Conservation (phyloP, 2,113 vertebrate species). For the Rhinopomastus cyanomelas region DNA sequence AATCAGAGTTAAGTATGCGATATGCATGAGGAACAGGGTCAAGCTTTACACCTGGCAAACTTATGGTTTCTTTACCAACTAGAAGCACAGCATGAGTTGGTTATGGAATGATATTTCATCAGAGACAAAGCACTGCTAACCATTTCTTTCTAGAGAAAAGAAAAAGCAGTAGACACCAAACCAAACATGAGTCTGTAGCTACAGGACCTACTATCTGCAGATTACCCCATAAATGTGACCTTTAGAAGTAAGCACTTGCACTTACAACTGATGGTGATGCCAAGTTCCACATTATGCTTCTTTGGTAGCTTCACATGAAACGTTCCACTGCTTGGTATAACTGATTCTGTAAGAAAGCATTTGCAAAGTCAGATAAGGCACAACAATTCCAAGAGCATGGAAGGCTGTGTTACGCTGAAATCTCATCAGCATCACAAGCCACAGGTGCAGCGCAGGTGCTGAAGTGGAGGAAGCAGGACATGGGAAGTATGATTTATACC, state of each 20-base stretch:
- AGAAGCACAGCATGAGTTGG: neutral
- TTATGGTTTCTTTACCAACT: neutral
- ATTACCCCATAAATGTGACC: neutral
- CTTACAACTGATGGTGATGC: constrained; percentile 98
- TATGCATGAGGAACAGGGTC: neutral
- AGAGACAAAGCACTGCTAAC: neutral
- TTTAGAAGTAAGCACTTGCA: constrained; percentile 57
- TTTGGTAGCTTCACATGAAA: constrained; percentile 98
- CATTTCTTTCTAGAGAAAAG: neutral
- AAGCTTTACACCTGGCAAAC: neutral
- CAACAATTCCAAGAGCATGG: neutral
- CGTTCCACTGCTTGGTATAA: constrained; percentile 96
- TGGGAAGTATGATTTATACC: neutral
- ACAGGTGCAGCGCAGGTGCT: neutral
- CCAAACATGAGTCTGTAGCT: neutral
- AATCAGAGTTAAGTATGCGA: neutral
- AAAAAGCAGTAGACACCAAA: neutral
- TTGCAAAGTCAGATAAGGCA: neutral
- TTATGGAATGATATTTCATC: neutral
- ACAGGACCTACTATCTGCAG: neutral
- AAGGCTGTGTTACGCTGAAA: neutral
- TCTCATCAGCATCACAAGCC: neutral
- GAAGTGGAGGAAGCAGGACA: neutral
- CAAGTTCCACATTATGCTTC: constrained; percentile 95
- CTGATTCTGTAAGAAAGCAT: constrained; percentile 84